A percentile compares a stretch with the other conserved stretches of the same genome.
Conservation (phyloP, 2,113 vertebrate species). For the Probosciger aterrimus region DNA sequence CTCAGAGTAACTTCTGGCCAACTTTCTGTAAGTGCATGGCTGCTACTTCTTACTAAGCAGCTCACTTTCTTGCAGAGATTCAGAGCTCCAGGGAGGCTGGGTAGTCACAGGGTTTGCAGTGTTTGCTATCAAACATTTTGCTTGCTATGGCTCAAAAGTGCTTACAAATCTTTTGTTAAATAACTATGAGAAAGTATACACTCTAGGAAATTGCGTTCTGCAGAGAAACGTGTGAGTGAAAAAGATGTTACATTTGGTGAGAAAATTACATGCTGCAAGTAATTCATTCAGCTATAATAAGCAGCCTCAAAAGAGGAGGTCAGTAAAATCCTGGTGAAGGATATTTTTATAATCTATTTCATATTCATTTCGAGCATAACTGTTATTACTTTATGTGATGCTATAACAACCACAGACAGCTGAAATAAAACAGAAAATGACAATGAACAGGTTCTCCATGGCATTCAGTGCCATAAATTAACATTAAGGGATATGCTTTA, state of each 20-base stretch:
- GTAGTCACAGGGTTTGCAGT: neutral
- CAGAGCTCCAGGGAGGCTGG: neutral
- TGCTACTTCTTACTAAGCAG: neutral
- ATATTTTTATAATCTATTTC: constrained; percentile 59
- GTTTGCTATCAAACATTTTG: constrained; percentile 14
- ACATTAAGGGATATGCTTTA: constrained; percentile 17
- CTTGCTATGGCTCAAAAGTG: constrained; percentile 6
- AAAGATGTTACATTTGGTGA: constrained; percentile 49
- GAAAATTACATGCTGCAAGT: constrained; percentile 72
- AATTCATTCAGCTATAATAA: constrained; percentile 58
- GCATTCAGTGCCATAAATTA: constrained; percentile 41
- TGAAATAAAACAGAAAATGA: constrained; percentile 54
- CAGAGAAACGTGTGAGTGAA: neutral
- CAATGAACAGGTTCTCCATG: constrained; percentile 42
- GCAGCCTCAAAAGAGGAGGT: constrained; percentile 72
- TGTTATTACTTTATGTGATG: constrained; percentile 55
- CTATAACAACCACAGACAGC: constrained; percentile 12
- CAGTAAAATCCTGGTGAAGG: constrained; percentile 50
- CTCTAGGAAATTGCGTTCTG: constrained; percentile 32
- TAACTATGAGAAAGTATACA: constrained; percentile 33
- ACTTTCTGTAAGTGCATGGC: neutral
- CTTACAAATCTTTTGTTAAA: constrained; percentile 46
- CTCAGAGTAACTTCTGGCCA: neutral
- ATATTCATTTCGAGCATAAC: constrained; percentile 52
- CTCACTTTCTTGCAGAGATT: neutral